phyloP scores from a whole-genome alignment of 2,113 vertebrate genomes.

The Phodopus roborovskii region DNA sequence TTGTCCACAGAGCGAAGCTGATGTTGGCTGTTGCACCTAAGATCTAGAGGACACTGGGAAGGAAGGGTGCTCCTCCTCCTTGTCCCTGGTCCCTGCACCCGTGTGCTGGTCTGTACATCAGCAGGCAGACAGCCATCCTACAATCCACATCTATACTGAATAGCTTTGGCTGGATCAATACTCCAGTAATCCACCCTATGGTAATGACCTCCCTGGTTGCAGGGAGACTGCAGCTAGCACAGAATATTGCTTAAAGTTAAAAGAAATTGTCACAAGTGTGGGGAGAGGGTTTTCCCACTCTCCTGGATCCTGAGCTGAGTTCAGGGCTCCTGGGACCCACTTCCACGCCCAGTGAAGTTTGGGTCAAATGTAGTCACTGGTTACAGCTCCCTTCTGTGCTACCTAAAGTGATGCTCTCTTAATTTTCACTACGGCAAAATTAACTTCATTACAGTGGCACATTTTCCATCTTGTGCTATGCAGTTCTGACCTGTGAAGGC shows the following conservation, averaged over 20 bases:
- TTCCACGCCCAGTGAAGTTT: neutral
- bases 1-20: fast-evolving
- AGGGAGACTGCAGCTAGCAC: neutral
- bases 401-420: neutral
- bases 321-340: neutral
- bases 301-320: neutral
- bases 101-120: neutral
- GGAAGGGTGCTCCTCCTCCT: no score
- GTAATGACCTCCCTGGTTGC: neutral
- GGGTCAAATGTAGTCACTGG: neutral
- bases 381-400: neutral
- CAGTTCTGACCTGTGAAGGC: neutral
- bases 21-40: neutral
- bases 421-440: neutral
- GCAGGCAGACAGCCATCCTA: no score
- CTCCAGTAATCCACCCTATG: fast-evolving
- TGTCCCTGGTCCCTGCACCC: neutral
- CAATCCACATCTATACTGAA: fast-evolving
- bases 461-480: neutral
- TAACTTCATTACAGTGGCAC: fast-evolving
- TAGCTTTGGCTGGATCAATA: neutral
- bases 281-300: neutral
- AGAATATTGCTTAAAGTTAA: neutral
- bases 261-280: neutral
- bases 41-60: neutral